Evolutionary conservation across 2,113 vertebrate genomes (phyloP).

Genomic region (Mormoops blainvillei): DNA sequence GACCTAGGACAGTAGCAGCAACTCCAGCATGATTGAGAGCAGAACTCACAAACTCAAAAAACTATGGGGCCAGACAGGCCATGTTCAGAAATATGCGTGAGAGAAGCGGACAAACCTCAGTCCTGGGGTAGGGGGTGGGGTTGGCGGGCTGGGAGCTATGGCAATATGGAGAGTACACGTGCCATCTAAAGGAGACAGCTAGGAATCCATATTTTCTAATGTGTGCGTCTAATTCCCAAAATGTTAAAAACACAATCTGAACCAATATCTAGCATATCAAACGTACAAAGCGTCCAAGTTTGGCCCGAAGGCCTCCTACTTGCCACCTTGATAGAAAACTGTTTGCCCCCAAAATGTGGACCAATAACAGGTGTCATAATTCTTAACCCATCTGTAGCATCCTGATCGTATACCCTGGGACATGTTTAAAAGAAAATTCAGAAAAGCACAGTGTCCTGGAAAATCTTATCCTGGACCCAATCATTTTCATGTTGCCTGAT

Average conservation of each 20-base stretch:
- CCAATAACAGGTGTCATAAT: not conserved
- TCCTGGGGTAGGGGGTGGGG: no score
- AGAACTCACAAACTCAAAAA: not conserved
- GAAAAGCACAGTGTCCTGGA: not conserved
- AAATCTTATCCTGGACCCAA: not conserved
- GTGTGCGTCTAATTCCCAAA: not conserved
- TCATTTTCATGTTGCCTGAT: not conserved
- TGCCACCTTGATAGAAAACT: not conserved
- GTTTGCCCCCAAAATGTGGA: not conserved
- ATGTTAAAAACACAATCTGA: not conserved
- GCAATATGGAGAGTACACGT: accelerated
- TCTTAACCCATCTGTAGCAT: not conserved
- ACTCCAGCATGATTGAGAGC: not conserved
- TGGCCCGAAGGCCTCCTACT: not conserved
- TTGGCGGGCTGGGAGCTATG: not conserved
- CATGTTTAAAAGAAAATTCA: not conserved
- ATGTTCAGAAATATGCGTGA: not conserved
- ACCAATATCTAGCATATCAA: not conserved
- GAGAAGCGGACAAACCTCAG: not conserved
- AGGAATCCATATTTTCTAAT: not conserved
- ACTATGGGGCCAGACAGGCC: not conserved
- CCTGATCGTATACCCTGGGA: not conserved
- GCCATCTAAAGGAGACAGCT: not conserved
- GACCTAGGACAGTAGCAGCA: not conserved
- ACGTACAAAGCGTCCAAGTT: not conserved